Evolutionary conservation across 2,888 invertebrate genomes (phyloP).

Genomic region (Gerosis bhagava): DNA sequence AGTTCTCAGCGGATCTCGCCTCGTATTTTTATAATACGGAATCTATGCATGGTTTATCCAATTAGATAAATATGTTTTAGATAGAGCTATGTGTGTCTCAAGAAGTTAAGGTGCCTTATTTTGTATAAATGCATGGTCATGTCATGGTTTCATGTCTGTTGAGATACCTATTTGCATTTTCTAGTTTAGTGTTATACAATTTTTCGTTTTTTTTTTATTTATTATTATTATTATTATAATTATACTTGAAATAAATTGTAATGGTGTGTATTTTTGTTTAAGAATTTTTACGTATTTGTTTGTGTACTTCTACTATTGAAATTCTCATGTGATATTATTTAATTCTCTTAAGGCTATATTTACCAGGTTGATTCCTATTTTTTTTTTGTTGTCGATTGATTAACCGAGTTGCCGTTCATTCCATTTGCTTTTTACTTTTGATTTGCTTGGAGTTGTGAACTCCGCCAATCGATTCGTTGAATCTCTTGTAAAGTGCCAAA

Average conservation of each 20-base stretch:
- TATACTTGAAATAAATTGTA: conserved; percentile 56
- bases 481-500: conserved; percentile 77
- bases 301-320: conserved; percentile 73
- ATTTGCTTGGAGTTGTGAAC: conserved; percentile 9
- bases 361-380: conserved; percentile 45
- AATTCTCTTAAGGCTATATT: conserved; percentile 67
- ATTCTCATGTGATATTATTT: conserved; percentile 77
- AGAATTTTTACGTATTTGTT: conserved; percentile 66
- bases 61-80: conserved; percentile 75
- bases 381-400: conserved; percentile 47
- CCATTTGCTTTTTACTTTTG: too few relatives aligned
- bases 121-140: conserved; percentile 72
- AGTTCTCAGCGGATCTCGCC: conserved; percentile 45
- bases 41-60: conserved; percentile 74
- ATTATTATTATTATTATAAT: conserved; percentile 47
- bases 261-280: conserved; percentile 74
- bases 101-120: conserved; percentile 64
- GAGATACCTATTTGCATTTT: conserved; percentile 76
- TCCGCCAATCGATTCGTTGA: conserved; percentile 38
- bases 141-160: conserved; percentile 56
- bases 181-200: conserved; percentile 76
- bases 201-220: conserved; percentile 77
- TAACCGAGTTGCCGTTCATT: conserved; percentile 57
- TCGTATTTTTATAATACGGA: conserved; percentile 9
- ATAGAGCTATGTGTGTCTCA: too few relatives aligned